Percentiles rank a stretch among this genome's conserved stretches.
Evolutionary conservation across 92 coral and sea anemone genomes (phyloP).

Genomic region (Porites evermanni): DNA sequence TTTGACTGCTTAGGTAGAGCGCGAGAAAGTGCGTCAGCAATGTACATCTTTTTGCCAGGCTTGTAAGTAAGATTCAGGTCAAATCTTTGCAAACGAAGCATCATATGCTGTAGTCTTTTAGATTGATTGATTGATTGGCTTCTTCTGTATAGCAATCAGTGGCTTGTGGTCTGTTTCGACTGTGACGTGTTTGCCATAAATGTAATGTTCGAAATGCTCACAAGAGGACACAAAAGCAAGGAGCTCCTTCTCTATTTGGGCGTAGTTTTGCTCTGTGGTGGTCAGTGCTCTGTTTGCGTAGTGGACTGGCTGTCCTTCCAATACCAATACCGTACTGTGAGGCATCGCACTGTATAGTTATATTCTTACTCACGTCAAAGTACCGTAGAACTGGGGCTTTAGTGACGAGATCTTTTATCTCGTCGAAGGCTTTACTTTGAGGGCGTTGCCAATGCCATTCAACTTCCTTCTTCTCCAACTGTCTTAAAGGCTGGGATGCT

Average conservation of each 20-base stretch:
- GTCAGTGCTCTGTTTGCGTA: slow-evolving; percentile 5
- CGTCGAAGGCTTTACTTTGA: background rate
- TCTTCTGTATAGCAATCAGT: slow-evolving; percentile 2
- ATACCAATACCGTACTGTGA: background rate
- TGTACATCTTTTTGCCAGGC: background rate
- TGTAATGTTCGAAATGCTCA: background rate
- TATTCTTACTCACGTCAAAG: background rate
- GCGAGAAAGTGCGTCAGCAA: background rate
- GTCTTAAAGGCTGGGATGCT: background rate
- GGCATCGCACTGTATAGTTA: background rate
- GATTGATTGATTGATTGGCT: background rate
- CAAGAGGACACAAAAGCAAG: background rate
- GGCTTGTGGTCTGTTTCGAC: slow-evolving; percentile 16
- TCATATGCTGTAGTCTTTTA: background rate
- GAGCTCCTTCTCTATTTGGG: slow-evolving; percentile 5
- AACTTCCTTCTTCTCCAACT: background rate
- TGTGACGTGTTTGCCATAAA: background rate
- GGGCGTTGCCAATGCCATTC: background rate
- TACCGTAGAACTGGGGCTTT: background rate
- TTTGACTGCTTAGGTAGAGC: background rate
- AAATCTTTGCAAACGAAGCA: background rate
- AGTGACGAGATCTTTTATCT: background rate
- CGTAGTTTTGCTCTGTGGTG: background rate
- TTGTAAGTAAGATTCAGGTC: background rate
- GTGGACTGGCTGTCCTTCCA: background rate